A percentile compares a stretch with the other conserved stretches of the same genome.
Conservation (phyloP, 1,140 invertebrate genomes). For the Goniozus legneri region DNA sequence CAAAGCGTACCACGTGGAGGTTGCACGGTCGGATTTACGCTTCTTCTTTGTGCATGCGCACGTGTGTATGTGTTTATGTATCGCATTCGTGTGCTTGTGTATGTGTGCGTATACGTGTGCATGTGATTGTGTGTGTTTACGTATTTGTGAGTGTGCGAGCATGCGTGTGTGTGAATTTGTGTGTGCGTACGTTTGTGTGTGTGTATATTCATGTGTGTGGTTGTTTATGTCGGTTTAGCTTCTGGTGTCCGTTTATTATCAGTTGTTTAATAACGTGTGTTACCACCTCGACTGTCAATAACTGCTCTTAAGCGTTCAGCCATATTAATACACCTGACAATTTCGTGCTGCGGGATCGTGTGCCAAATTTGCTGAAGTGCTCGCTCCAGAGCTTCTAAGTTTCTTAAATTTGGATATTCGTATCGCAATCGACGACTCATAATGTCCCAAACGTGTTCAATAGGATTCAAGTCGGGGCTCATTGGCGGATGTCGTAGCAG, state of each 20-base stretch:
- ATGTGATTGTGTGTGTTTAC: neutral
- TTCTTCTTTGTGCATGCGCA: neutral
- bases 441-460: conserved; percentile 4
- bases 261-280: conserved; percentile 2
- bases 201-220: neutral
- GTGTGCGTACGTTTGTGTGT: neutral
- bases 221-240: neutral
- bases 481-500: conserved; percentile 1
- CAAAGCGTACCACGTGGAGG: conserved; percentile 5
- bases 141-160: neutral
- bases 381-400: conserved; percentile 4
- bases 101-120: neutral
- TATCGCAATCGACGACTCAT: conserved; percentile 3
- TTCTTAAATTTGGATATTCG: conserved; percentile 7
- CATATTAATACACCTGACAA: neutral
- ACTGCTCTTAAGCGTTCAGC: conserved; percentile 2
- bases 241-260: neutral
- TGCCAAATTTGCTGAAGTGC: conserved; percentile 6
- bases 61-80: neutral
- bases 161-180: neutral
- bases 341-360: conserved; percentile 4
- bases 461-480: conserved; percentile 3
- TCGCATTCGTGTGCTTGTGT: neutral
- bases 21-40: neutral
- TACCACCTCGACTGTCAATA: conserved; percentile 4